Evolutionary conservation across 2,113 vertebrate species (phyloP).

Genomic region (Cyphomyrus plagiostoma): DNA sequence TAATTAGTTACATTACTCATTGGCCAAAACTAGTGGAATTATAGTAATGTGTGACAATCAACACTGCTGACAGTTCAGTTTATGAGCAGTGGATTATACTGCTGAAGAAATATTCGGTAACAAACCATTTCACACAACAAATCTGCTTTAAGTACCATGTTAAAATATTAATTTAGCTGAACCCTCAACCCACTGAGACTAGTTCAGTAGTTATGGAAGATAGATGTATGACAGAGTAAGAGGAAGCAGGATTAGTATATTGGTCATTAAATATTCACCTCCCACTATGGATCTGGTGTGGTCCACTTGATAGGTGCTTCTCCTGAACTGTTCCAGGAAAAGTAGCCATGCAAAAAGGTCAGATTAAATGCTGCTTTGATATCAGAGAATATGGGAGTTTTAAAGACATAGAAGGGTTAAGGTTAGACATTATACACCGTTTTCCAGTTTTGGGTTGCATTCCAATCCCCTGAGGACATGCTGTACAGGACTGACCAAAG

Average conservation of each 20-base stretch:
- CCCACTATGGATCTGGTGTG: neutral
- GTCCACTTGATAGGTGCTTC: neutral
- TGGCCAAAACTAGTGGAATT: neutral
- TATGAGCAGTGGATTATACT: neutral
- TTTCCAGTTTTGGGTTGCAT: neutral
- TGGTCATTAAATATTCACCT: neutral
- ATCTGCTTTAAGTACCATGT: neutral
- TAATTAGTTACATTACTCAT: neutral
- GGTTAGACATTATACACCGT: neutral
- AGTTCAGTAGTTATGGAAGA: neutral
- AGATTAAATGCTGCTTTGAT: neutral
- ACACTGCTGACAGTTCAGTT: neutral
- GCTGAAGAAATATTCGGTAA: neutral
- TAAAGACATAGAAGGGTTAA: neutral
- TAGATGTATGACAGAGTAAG: neutral
- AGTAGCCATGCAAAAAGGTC: neutral
- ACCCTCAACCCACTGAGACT: neutral
- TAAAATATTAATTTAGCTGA: neutral
- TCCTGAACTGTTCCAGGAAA: neutral
- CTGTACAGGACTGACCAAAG: neutral
- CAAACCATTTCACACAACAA: neutral
- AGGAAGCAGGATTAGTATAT: neutral
- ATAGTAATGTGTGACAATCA: neutral
- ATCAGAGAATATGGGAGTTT: neutral
- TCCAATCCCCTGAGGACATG: neutral